Conservation (phyloP, 2,888 invertebrate genomes). For the Alitta virens region DNA sequence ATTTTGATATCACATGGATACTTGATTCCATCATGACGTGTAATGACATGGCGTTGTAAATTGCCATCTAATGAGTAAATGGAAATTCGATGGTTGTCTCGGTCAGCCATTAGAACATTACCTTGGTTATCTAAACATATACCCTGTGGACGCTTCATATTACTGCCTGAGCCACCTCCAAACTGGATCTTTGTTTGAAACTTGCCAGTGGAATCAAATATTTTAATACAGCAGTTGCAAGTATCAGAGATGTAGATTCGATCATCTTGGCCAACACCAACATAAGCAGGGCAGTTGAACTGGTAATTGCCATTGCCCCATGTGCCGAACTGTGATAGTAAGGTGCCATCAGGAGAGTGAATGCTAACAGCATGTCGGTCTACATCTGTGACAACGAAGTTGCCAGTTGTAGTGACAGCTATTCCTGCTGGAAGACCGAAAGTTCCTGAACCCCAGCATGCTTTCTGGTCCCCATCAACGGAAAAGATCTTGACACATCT, state of each 20-base stretch:
- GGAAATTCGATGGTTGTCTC: constrained; percentile 27
- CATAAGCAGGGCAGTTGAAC: constrained; percentile 26
- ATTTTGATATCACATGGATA: constrained; percentile 22
- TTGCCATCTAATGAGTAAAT: constrained; percentile 25
- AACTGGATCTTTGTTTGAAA: constrained; percentile 18
- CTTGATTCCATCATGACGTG: constrained; percentile 22
- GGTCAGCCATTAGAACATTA: constrained; percentile 25
- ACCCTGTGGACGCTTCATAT: constrained; percentile 24
- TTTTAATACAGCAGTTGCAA: constrained; percentile 22
- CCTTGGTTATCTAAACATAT: constrained; percentile 22
- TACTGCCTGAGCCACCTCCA: constrained; percentile 4
- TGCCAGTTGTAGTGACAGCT: constrained; percentile 20
- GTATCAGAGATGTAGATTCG: constrained; percentile 28
- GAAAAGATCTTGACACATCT: constrained; percentile 25
- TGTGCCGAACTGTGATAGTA: constrained; percentile 20
- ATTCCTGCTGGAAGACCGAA: constrained; percentile 26
- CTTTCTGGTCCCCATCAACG: constrained; percentile 15
- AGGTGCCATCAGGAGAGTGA: constrained; percentile 21
- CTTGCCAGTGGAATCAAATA: constrained; percentile 24
- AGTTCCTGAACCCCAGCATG: constrained; percentile 21
- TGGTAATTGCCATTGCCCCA: constrained; percentile 27
- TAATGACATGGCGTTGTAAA: constrained; percentile 20
- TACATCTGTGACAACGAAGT: constrained; percentile 26
- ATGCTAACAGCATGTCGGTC: constrained; percentile 25
- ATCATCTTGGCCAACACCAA: constrained; percentile 25